Base-by-base conservation (phyloP, 1,140 invertebrate species). In the Sycobia sp. region DNA sequence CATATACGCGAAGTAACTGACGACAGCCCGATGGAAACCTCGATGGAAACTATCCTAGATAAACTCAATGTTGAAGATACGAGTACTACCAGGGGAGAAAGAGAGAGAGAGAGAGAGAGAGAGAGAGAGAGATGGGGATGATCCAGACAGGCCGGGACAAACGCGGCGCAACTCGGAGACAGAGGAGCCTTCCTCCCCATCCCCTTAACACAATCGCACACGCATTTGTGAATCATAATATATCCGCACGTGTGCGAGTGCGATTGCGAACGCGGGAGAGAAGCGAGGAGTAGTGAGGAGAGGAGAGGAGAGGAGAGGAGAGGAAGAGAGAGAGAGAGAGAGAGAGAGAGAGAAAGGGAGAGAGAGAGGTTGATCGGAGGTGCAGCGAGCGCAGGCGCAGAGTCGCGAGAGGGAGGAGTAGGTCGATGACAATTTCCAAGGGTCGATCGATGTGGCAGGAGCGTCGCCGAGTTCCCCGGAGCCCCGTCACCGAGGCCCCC, bases 21-120 rank as follows among this genome's bases (percentile, higher is more conserved):
- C 58, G 39, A 44, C 58, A 44, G 49, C 14, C 47, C 20, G 47
- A 47, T 47, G 49, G 22, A 44, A 53, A n/a, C n/a, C n/a, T n/a
- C n/a, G n/a, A n/a, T n/a, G n/a, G n/a, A n/a, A 61, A 53, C 58
- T 53, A 53, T 61, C 58, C 58, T 61, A 61, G 58, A 61, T 61
- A 61, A 61, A 61, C 58, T 61, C 49, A 23, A 36, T 22, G 34
- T 59, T 59, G 46, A 49, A 58, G 56, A 18, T 2, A 41, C 25
- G 25, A 29, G 39, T 16, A 36, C 25, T n/a, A 32, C 38, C n/a
- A 20, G 1, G 14, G 25, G 41, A 20, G 41, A 2, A 18, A 11
- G 23, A 2, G 23, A 20, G 32, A 38, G 10, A 22, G 9, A 20
- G 2, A 36, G 0, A 36, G 18, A 0, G 14, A 18, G 22, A 10